Percentiles rank a stretch among this genome's conserved stretches.
Evolutionary conservation across 2,888 invertebrate species (phyloP).

Genomic region (Gandaritis pyraliata): DNA sequence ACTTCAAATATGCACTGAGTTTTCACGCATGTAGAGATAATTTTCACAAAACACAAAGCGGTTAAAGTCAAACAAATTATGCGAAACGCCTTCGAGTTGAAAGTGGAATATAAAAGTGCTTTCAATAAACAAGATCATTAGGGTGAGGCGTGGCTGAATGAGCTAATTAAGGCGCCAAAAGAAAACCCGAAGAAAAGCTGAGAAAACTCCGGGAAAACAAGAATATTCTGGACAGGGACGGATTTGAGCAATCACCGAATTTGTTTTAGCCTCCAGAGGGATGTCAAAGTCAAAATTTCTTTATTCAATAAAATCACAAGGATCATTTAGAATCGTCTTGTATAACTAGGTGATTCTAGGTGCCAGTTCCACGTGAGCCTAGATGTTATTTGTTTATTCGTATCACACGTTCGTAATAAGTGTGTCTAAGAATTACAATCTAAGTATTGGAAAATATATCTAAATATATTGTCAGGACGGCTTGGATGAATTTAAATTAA

Average conservation of each 20-base stretch:
- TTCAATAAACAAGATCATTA: conserved; percentile 81
- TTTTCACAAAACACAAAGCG: not conserved
- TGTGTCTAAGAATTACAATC: too few species aligned
- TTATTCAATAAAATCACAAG: too few species aligned
- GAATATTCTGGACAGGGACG: conserved; percentile 73
- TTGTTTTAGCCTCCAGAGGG: too few species aligned
- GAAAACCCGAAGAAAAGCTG: conserved; percentile 81
- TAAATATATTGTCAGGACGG: too few species aligned
- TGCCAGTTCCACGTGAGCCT: too few species aligned
- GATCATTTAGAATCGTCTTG: too few species aligned
- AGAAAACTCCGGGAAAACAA: conserved; percentile 82
- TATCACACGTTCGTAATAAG: too few species aligned
- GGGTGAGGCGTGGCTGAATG: conserved; percentile 70
- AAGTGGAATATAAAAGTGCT: conserved; percentile 77
- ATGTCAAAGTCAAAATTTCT: too few species aligned
- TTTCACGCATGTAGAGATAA: not conserved
- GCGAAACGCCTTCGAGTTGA: conserved; percentile 51
- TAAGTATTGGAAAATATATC: too few species aligned
- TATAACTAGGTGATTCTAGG: too few species aligned
- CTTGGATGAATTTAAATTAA: too few species aligned
- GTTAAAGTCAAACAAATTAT: conserved; percentile 23
- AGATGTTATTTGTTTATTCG: too few species aligned
- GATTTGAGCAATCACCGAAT: conserved; percentile 43
- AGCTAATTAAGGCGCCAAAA: conserved; percentile 83
- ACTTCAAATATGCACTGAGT: not conserved